phyloP scores from a whole-genome alignment of 2,113 vertebrate genomes.

The Motacilla tschutschensis region DNA sequence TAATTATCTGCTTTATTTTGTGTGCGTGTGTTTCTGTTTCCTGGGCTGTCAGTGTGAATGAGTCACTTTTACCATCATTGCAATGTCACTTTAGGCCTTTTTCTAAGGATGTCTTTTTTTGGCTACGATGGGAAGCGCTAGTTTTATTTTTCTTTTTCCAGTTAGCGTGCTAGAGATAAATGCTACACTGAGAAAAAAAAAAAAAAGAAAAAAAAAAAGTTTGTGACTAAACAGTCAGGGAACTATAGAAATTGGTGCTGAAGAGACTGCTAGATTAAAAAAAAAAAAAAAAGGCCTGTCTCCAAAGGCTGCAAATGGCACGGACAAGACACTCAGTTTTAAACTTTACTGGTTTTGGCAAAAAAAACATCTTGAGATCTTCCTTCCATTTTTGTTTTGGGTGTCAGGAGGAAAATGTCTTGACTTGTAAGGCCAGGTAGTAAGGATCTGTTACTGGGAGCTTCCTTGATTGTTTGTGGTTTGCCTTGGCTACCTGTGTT shows the following conservation, averaged over 20 bases:
- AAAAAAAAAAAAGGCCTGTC: neutral
- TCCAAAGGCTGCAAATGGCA: neutral
- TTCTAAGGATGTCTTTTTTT: neutral
- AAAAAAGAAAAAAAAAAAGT: no score
- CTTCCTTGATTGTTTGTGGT: neutral
- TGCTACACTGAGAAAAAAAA: neutral
- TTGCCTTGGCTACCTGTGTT: neutral
- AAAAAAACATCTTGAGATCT: neutral
- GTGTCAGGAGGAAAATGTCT: neutral
- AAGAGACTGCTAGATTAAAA: neutral
- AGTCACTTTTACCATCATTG: constrained; percentile 11
- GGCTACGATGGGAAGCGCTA: neutral
- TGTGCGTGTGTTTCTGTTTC: neutral
- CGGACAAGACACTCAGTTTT: neutral
- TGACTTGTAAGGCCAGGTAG: neutral
- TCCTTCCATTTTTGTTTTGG: neutral
- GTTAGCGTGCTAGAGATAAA: neutral
- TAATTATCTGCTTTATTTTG: neutral
- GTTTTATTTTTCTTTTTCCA: neutral
- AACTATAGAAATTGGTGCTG: neutral
- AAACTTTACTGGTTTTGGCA: neutral
- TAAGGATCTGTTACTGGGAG: neutral
- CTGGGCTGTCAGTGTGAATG: constrained; percentile 15
- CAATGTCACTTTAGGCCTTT: neutral
- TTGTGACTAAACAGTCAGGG: neutral